Percentiles rank a stretch among this genome's conserved stretches.
Conservation (phyloP, 2,888 invertebrate genomes). For the Drosophila lutescens region DNA sequence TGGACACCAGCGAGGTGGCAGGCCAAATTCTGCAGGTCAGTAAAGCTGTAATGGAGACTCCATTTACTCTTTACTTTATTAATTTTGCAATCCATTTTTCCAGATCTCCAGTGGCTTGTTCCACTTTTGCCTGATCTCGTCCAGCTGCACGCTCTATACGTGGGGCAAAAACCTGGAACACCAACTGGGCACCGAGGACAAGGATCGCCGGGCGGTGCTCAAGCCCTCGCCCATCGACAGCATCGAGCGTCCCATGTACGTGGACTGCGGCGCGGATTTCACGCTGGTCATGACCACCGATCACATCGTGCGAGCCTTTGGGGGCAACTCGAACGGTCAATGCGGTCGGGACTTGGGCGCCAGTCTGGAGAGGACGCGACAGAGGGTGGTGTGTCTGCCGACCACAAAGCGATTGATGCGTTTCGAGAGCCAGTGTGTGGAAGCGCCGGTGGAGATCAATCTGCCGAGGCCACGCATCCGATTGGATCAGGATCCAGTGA, state of each 20-base stretch:
- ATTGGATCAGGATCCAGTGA: constrained; percentile 81
- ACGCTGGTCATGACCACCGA: constrained; percentile 84
- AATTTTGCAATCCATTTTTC: neutral
- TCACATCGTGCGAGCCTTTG: constrained; percentile 83
- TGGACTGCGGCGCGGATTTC: constrained; percentile 84
- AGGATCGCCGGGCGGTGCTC: constrained; percentile 81
- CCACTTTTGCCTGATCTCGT: constrained; percentile 91
- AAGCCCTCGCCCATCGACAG: constrained; percentile 82
- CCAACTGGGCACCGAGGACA: constrained; percentile 89
- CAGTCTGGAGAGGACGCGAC: constrained; percentile 81
- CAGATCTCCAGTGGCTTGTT: constrained; percentile 91
- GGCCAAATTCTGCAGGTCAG: constrained; percentile 88
- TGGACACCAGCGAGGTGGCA: constrained; percentile 87
- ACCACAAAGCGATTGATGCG: constrained; percentile 84
- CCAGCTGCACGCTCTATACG: constrained; percentile 89
- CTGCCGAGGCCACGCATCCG: constrained; percentile 83
- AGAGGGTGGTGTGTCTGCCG: constrained; percentile 83
- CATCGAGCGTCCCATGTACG: constrained; percentile 82
- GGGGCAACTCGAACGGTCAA: constrained; percentile 84
- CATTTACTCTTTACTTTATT: neutral
- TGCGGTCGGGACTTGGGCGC: constrained; percentile 83
- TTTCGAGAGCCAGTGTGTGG: constrained; percentile 84
- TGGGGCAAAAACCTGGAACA: constrained; percentile 97
- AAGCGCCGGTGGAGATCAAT: constrained; percentile 83
- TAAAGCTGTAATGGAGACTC: too few relatives aligned